Conservation (phyloP, 2,888 invertebrate genomes). For the Fragum whitleyi region DNA sequence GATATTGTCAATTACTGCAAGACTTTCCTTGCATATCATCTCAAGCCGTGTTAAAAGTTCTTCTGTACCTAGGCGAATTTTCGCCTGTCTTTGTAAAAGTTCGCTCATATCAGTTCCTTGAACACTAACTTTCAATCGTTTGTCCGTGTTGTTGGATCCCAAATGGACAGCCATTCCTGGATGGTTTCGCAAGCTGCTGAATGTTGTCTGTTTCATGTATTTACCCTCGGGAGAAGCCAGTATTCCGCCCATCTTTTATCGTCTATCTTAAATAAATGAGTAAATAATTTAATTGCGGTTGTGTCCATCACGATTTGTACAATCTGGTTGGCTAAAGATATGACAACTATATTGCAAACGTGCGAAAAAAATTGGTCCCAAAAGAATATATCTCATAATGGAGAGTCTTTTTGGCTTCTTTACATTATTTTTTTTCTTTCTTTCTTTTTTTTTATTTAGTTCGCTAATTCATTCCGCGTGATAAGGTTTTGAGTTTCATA, state of each 20-base stretch:
- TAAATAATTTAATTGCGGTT: too few species aligned
- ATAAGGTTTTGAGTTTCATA: too few species aligned
- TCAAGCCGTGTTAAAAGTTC: neutral
- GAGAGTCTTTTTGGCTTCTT: too few species aligned
- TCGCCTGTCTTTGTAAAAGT: neutral
- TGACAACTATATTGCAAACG: too few species aligned
- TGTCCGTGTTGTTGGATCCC: neutral
- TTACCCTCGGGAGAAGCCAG: neutral
- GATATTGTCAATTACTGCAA: neutral
- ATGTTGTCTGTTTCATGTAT: neutral
- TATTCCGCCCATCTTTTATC: neutral
- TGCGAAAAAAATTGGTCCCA: too few species aligned
- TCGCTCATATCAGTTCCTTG: neutral
- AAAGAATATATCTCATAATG: too few species aligned
- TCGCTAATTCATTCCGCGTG: too few species aligned
- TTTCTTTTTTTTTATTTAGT: too few species aligned
- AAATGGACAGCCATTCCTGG: neutral
- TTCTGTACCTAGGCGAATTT: neutral
- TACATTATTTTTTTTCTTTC: too few species aligned
- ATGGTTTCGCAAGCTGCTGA: neutral
- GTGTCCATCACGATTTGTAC: too few species aligned
- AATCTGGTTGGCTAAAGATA: too few species aligned
- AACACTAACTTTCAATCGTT: neutral
- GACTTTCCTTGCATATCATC: neutral
- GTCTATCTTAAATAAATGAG: neutral